phyloP scores from a whole-genome alignment of 2,888 invertebrate species.

The Craniophora ligustri region DNA sequence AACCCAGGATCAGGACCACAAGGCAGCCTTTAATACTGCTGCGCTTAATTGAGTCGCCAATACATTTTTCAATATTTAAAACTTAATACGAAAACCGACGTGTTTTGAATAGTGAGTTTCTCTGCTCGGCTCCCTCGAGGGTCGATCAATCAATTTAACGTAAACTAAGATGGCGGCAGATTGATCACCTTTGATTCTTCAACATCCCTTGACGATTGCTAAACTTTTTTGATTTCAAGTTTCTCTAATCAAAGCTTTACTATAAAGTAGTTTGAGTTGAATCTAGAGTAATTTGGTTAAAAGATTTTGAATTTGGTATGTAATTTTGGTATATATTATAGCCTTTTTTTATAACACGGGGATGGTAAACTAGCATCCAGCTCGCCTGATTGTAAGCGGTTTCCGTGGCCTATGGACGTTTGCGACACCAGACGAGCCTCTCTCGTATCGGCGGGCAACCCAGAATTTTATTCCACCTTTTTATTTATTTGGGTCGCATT shows the following conservation, averaged over 20 bases:
- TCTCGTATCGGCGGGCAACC: no score
- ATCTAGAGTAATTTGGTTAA: neutral
- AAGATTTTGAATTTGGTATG: no score
- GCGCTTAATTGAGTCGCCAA: no score
- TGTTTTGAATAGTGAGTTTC: slow-evolving; percentile 4
- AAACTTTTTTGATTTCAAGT: slow-evolving; percentile 36
- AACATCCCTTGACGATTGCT: slow-evolving; percentile 27
- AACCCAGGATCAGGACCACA: no score
- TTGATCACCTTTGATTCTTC: slow-evolving; percentile 37
- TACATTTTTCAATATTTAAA: neutral
- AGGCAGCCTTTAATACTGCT: no score
- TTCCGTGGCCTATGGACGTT: no score
- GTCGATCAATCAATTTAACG: slow-evolving; percentile 27
- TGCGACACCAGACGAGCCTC: no score
- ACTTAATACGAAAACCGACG: slow-evolving; percentile 1
- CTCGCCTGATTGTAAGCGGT: no score
- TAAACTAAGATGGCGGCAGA: slow-evolving; percentile 31
- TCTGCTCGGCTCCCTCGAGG: slow-evolving; percentile 9
- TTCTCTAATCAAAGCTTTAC: neutral
- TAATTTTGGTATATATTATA: no score
- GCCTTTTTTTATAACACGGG: neutral
- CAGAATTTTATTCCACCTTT: no score
- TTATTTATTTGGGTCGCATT: no score
- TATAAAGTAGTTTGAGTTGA: neutral
- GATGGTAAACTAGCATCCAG: no score